Evolutionary conservation across 2,888 invertebrate genomes (phyloP), one percentile per base, ranked within the genome.

Genomic region (Gymnoscelis rufifasciata): DNA sequence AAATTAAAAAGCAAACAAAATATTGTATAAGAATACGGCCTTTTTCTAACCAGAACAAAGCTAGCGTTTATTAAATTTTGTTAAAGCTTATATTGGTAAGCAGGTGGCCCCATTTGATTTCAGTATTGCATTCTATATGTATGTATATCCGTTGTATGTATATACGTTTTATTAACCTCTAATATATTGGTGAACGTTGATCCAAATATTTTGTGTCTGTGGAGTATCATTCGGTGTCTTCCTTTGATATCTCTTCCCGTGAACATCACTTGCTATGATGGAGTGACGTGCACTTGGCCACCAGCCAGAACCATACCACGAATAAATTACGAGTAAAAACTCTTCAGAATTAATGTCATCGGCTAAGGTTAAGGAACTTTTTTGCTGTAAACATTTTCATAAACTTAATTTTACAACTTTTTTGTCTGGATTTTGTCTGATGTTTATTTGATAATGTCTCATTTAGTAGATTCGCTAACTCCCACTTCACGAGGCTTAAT

Each of bases 221-320:
- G 51, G 40, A 52, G 38, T 36, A 35, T 53, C 52, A 47, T 36
- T 10, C 8, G 31, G 15, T 13, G 40, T 43, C 15, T 48, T 38
- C 46, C 55, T 57, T 59, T 57, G 59, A 59, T 57, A 46, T 42
- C 47, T 38, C 31, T 28, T 46, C 47, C 47, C 33, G 48, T 52
- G 47, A 55, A 45, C 52, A 54, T 56, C 38, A 56, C 48, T 45
- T 42, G 44, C 48, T 56, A 59, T 56, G 49, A 57, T 54, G 52
- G 30, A 42, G 45, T 51, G 53, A 56, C 54, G 47, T 43, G 41
- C 29, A 28, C 12, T 54, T 62, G 62, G 62, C 57, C 3, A 4
- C 10, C 3, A 24, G 56, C 62, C 62, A 63, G 57, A 33, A 33
- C 41, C 48, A 42, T 46, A 46, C 37, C 38, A 33, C 39, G 12